Base-by-base conservation (phyloP, 2,888 invertebrate species). In the Junonia oenone region DNA sequence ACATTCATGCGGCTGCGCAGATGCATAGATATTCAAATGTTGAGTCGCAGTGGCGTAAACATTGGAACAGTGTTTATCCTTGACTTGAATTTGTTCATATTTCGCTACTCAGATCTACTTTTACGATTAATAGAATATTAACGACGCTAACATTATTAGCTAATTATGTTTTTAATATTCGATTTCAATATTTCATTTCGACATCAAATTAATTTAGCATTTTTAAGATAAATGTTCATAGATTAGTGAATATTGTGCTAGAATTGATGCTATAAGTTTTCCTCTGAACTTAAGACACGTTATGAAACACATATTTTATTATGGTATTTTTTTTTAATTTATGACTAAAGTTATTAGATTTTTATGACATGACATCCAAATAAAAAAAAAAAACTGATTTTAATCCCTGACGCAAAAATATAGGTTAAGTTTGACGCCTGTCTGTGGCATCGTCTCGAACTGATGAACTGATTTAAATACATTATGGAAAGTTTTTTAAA, bases 1-100 rank as follows among this genome's bases (percentile, higher is more conserved):
- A 51, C 47, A 53, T 56, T 47, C 54, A 19, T 51, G 51, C 17
- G 13, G 19, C 27, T 40, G 19, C 19, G 29, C 13, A 27, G 27
- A 27, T 29, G 9, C n/a, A 17, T 46, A 19, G 26, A 45, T 43
- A 43, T 43, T 43, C 43, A 43, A 40, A 40, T 40, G 17, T 11
- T 19, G 11, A 11, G 11, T 4, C 38, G 38, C 17, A 19, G 38
- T 40, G 38, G 17, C 38, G 38, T 19, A 40, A 40, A 40, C 38
- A 40, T 17, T 40, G 15, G 38, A 17, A 11, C 38, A n/a, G 38
- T 9, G 38, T 40, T 17, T 40, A 19, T 40, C 38, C 38, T 40
- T 40, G 38, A 40, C 38, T 40, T 19, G 5, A 40, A 40, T 40
- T 40, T 11, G 17, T 40, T 40, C 38, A 40, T 40, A 40, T 40